Conservation (phyloP, 2,888 invertebrate species). For the Pristionchus entomophagus region DNA sequence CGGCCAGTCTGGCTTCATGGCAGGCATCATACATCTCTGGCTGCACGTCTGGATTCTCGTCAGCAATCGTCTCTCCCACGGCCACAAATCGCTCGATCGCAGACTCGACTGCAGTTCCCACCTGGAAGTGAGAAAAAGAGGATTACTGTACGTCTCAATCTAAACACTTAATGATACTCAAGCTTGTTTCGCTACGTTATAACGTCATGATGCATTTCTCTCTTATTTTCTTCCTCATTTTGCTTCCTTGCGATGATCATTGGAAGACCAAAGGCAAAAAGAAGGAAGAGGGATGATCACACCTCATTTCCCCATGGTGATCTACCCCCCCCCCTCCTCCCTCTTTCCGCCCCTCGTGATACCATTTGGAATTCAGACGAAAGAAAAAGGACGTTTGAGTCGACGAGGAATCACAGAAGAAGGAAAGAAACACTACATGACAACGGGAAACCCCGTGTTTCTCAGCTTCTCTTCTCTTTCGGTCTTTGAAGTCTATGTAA, state of each 20-base stretch:
- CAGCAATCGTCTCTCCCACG: constrained; percentile 97
- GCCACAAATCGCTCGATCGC: constrained; percentile 98
- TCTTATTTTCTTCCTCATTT: background rate
- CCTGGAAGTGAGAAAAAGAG: constrained; percentile 77
- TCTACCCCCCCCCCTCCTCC: background rate
- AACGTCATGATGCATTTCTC: background rate
- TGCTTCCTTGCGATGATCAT: background rate
- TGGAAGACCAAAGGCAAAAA: background rate
- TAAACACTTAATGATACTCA: no score
- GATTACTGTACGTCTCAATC: constrained; percentile 34
- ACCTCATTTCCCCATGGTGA: background rate
- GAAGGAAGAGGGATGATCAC: background rate
- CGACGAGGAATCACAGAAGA: constrained; percentile 15
- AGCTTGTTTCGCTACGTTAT: no score
- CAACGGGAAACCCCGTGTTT: no score
- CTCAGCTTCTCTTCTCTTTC: background rate
- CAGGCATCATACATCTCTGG: constrained; percentile 99
- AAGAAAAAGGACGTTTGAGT: background rate
- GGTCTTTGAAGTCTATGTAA: background rate
- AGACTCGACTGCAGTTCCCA: constrained; percentile 95
- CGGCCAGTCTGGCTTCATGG: constrained; percentile 94
- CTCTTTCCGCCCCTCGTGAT: no score
- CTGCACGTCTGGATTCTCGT: constrained; percentile 96
- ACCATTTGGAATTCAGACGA: constrained; percentile 19
- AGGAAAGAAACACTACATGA: constrained; percentile 6